Conservation (phyloP, 2,797 vertebrate genomes). For the Pantherophis alleghaniensis region DNA sequence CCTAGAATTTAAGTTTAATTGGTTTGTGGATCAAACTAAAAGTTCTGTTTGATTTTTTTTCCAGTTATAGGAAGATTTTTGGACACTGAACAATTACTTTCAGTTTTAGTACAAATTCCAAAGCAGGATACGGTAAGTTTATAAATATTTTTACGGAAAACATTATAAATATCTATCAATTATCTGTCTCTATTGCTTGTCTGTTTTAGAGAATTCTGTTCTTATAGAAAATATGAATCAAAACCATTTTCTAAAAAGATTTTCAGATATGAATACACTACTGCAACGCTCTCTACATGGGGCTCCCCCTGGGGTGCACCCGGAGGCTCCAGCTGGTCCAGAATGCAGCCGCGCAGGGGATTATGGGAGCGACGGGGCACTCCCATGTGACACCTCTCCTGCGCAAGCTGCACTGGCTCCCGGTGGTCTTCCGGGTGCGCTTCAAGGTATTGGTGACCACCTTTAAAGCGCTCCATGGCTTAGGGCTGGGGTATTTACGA, state of each 20-base stretch:
- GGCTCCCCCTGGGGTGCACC: too few species aligned
- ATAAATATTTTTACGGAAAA: neutral
- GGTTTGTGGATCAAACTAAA: neutral
- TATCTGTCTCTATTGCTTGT: neutral
- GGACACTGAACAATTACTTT: slow-evolving; percentile 94
- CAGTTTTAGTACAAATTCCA: slow-evolving; percentile 92
- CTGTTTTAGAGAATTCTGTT: neutral
- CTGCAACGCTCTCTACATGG: too few species aligned
- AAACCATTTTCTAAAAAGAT: neutral
- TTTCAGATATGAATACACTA: neutral
- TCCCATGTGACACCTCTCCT: too few species aligned
- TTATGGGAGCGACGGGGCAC: too few species aligned
- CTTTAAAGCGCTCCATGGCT: too few species aligned
- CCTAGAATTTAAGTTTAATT: neutral
- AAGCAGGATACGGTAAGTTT: slow-evolving; percentile 92
- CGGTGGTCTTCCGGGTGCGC: too few species aligned
- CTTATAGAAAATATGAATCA: neutral
- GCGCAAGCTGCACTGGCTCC: too few species aligned
- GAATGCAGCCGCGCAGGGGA: too few species aligned
- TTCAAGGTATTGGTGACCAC: too few species aligned
- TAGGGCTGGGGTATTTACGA: too few species aligned
- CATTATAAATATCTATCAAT: slow-evolving; percentile 11
- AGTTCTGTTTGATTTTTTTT: slow-evolving; percentile 49
- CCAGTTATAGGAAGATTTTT: slow-evolving; percentile 91
- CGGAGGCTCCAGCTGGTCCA: too few species aligned